phyloP scores from a whole-genome alignment of 92 coral and sea anemone genomes.

The Zoanthus gigantus region DNA sequence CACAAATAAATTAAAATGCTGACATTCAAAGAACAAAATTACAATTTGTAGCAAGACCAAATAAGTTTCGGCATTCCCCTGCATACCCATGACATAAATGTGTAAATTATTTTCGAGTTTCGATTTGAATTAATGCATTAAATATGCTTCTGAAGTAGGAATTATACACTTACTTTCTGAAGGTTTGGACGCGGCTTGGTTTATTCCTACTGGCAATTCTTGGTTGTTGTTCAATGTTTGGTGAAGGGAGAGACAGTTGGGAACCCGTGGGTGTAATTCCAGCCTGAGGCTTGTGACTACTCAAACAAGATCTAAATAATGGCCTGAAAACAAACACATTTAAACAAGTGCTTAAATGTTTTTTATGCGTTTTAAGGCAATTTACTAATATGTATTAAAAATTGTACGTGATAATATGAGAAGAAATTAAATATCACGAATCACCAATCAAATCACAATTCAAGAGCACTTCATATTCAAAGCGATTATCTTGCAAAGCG shows the following conservation, averaged over 20 bases:
- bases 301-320: conserved; percentile 33
- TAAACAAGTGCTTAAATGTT: neutral
- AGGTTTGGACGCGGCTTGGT: conserved; percentile 69
- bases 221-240: conserved; percentile 24
- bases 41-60: neutral
- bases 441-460: neutral
- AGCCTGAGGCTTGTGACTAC: conserved; percentile 5
- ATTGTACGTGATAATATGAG: neutral
- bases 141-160: neutral
- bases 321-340: conserved; percentile 15
- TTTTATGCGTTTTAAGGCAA: conserved; percentile 9
- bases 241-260: conserved; percentile 26
- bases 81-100: neutral
- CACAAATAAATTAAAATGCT: conserved; percentile 13
- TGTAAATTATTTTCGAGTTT: neutral
- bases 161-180: conserved; percentile 72
- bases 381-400: neutral
- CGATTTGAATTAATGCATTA: neutral
- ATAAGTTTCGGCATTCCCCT: neutral
- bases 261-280: conserved; percentile 15
- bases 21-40: neutral
- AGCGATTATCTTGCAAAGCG: neutral
- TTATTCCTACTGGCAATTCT: conserved; percentile 32
- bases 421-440: neutral
- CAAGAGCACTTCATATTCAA: neutral